Base-by-base conservation (phyloP, 2,888 invertebrate species). In the Heliconius sara region DNA sequence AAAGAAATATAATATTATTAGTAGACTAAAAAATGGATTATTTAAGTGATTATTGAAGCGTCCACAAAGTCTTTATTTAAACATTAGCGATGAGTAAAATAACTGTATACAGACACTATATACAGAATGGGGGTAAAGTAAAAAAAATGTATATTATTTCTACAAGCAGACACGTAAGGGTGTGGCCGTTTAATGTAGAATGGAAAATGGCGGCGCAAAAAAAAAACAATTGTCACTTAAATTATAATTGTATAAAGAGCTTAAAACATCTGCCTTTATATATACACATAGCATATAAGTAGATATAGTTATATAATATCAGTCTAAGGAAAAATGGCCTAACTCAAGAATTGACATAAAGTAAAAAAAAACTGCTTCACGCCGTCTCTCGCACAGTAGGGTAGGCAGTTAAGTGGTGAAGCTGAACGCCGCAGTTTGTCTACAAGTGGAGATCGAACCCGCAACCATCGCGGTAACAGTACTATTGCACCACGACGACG, bases 161-260 rank as follows among this genome's bases (percentile, higher is more conserved):
- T 10, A 22, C n/a, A 68, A 39, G 39, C n/a, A 39, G 12, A 68
- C 67, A 34, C 67, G 1, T 34, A 67, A 34, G 34, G 67, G 34
- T 19, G 67, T 67, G 67, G 22, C 67, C 66, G 7, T 66, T 30
- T 34, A 10, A 34, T 34, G 30, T 12, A 39, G 22, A 22, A 12
- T 30, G 52, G 19, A 34, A 34, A 68, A 68, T 39, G 39, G 39
- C 68, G 68, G 10, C 22, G 39, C 39, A 68, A 68, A 68, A 68
- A 68, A 60, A 12, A n/a, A n/a, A n/a, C 68, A n/a, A 68, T 39
- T 68, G 68, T 34, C 67, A 68, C 12, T 68, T 39, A 12, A 68
- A 39, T 39, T 39, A 68, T 12, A 68, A 68, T 39, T 39, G 39
- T 39, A n/a, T 39, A 22, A 39, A 68, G 13, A 22, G n/a, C 1